Conservation (phyloP, 2,113 vertebrate species). For the Bostrychus sinensis region DNA sequence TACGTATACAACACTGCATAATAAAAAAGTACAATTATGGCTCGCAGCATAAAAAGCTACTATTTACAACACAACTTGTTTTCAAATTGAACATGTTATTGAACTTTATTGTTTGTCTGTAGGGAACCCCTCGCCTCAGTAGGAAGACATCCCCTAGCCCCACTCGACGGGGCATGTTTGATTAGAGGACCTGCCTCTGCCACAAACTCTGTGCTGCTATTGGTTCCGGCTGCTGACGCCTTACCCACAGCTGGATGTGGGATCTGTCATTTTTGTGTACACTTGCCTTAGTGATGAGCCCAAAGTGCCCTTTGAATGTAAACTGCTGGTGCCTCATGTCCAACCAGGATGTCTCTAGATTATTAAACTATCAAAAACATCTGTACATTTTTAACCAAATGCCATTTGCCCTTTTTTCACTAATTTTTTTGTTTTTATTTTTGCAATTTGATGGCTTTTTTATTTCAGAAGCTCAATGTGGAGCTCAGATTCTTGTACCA, state of each 20-base stretch:
- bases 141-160: slow-evolving; percentile 92
- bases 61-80: too few relatives aligned
- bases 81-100: too few relatives aligned
- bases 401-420: slow-evolving; percentile 9
- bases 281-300: slow-evolving; percentile 28
- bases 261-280: slow-evolving; percentile 17
- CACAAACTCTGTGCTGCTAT: slow-evolving; percentile 73
- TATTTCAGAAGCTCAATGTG: slow-evolving; percentile 39
- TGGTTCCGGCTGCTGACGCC: slow-evolving; percentile 61
- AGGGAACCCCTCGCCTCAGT: slow-evolving; percentile 93
- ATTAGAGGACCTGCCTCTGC: slow-evolving; percentile 72
- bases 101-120: not conserved
- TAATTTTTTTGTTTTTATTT: not conserved
- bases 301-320: slow-evolving; percentile 71
- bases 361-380: slow-evolving; percentile 22
- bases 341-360: slow-evolving; percentile 14
- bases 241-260: slow-evolving; percentile 33
- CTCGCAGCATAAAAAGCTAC: too few relatives aligned
- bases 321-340: slow-evolving; percentile 52
- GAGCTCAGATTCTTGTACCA: slow-evolving; percentile 48
- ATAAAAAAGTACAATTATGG: too few relatives aligned
- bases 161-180: slow-evolving; percentile 86
- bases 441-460: slow-evolving; percentile 22
- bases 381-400: slow-evolving; percentile 9
- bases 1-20: slow-evolving; percentile 68